Conservation (phyloP, 1,140 invertebrate species). For the Pachyrhynchus sulphureomaculatus region DNA sequence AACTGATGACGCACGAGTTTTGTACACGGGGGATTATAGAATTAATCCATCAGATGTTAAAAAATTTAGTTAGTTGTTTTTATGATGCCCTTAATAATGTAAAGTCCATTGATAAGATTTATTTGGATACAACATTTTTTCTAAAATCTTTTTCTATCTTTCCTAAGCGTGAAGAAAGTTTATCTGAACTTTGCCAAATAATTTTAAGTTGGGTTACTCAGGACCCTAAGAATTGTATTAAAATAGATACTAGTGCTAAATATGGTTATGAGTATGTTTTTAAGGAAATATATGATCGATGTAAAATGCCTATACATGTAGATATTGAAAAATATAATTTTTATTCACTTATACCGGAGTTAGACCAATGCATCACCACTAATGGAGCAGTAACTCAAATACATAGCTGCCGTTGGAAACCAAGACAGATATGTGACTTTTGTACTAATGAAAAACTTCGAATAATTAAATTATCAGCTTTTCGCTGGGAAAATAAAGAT, state of each 20-base stretch:
- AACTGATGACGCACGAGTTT: slow-evolving; percentile 50
- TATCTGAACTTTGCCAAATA: slow-evolving; percentile 53
- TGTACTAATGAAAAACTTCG: slow-evolving; percentile 43
- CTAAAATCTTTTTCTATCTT: slow-evolving; percentile 54
- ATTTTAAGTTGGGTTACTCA: slow-evolving; percentile 58
- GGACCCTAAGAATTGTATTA: slow-evolving; percentile 54
- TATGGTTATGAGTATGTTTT: slow-evolving; percentile 65
- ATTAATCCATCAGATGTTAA: slow-evolving; percentile 56
- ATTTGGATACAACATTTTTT: slow-evolving; percentile 73
- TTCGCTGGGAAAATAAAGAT: slow-evolving; percentile 54
- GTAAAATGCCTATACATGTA: slow-evolving; percentile 60
- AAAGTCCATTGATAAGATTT: slow-evolving; percentile 61
- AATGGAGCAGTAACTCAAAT: slow-evolving; percentile 49
- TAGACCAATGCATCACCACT: slow-evolving; percentile 52
- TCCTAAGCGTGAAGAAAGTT: slow-evolving; percentile 60
- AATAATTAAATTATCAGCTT: slow-evolving; percentile 56
- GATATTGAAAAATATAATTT: slow-evolving; percentile 42
- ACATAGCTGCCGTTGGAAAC: slow-evolving; percentile 45
- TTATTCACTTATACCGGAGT: slow-evolving; percentile 52
- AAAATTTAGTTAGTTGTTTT: slow-evolving; percentile 57
- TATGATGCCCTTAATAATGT: slow-evolving; percentile 53
- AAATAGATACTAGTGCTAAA: slow-evolving; percentile 56
- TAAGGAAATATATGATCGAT: slow-evolving; percentile 55
- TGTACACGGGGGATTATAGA: slow-evolving; percentile 74
- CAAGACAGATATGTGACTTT: slow-evolving; percentile 36